These are phyloP conservation scores for Sphecodes monilicornis DNA, from an alignment of 2,888 invertebrate species.

Conservation along the genomic window DNA sequence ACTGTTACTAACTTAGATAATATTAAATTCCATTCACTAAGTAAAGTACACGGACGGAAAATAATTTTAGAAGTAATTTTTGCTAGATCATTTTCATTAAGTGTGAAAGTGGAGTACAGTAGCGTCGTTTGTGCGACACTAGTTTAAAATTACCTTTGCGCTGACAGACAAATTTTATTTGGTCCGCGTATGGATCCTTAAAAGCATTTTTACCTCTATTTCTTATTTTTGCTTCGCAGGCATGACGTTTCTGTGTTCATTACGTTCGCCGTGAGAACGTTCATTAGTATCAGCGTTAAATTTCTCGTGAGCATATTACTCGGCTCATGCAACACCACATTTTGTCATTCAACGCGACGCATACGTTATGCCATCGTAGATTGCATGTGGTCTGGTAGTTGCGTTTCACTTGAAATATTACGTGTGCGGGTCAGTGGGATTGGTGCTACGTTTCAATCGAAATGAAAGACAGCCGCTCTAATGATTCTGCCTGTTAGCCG, in stretches of 20 bases:
- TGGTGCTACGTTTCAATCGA: conserved; percentile 44
- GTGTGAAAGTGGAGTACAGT: not conserved
- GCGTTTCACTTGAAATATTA: conserved; percentile 59
- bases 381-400: conserved; percentile 57
- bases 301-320: not conserved
- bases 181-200: not conserved
- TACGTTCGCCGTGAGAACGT: not conserved
- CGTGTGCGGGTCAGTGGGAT: conserved; percentile 37
- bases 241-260: not conserved
- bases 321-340: conserved; percentile 10
- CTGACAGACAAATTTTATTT: not conserved
- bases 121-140: not conserved
- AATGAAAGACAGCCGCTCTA: conserved; percentile 48
- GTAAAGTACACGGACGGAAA: not conserved
- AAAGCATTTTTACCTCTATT: not conserved
- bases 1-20: not conserved
- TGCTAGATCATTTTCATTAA: not conserved
- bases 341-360: conserved; percentile 30
- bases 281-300: conserved; percentile 41
- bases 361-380: conserved; percentile 12
- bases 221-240: not conserved
- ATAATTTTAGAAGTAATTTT: not conserved
- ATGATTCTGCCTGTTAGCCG: conserved; percentile 27
- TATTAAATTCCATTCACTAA: not conserved
- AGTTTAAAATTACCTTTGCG: not conserved